Conservation (phyloP, 2,888 invertebrate genomes). For the Phorcus lineatus region DNA sequence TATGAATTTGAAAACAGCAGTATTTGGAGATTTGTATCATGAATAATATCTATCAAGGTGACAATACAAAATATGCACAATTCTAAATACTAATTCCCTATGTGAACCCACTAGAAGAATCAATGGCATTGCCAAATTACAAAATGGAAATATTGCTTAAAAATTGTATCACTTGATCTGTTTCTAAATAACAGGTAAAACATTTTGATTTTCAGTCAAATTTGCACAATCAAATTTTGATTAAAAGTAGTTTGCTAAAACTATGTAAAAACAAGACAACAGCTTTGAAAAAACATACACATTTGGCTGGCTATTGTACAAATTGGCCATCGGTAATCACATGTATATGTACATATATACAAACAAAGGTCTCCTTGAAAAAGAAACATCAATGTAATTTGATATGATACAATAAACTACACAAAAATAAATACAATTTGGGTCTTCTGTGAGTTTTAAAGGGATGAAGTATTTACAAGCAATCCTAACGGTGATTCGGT, state of each 20-base stretch:
- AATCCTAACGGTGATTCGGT: too few species aligned
- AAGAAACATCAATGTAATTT: neutral
- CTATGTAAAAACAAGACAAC: conserved; percentile 9
- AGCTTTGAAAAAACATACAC: neutral
- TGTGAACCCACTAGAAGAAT: too few species aligned
- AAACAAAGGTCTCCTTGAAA: neutral
- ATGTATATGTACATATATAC: conserved; percentile 18
- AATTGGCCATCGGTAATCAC: neutral
- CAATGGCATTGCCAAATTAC: neutral
- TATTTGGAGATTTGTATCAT: too few species aligned
- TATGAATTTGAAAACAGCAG: too few species aligned
- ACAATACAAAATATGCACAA: too few species aligned
- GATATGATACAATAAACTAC: conserved; percentile 21
- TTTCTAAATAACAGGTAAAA: neutral
- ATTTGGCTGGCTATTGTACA: neutral
- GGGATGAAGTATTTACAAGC: conserved; percentile 1
- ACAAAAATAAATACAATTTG: conserved; percentile 24
- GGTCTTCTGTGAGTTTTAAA: neutral
- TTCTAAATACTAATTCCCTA: too few species aligned
- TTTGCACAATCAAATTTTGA: conserved; percentile 16
- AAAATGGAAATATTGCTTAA: conserved; percentile 5
- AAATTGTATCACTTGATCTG: neutral
- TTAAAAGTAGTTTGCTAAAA: conserved; percentile 15
- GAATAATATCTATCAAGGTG: too few species aligned
- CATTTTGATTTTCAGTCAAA: conserved; percentile 10